Evolutionary conservation across 1,140 invertebrate species (phyloP), one percentile per base, ranked within the genome.

Genomic region (Cotesia typhae): DNA sequence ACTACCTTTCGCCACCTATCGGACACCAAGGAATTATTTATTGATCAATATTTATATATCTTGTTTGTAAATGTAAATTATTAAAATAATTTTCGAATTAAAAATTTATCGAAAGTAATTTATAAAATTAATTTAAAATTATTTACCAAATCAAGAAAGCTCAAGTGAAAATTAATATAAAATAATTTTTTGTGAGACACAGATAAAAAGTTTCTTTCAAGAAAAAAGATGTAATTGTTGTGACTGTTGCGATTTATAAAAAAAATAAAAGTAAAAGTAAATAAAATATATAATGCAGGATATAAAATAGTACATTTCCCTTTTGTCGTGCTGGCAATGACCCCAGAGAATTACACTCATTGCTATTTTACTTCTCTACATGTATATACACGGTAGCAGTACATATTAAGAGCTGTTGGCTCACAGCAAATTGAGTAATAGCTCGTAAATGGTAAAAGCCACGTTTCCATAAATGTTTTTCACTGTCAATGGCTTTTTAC

Each of bases 381-480:
- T 14, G n/a, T 57, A 57, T 14, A 57, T 57, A 20, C n/a, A 61
- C 41, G 6, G 10, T 17, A 17, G 17, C 17, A 17, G 41, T 47
- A 47, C 41, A 47, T 47, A 47, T 47, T 47, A 47, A 47, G 41
- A 47, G 41, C 6, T 47, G 59, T 60, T 60, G 52, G 77, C 68
- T 68, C 74, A 57, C 69, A 72, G 80, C 78, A 78, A 78, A 84
- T 86, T 85, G 81, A 85, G 83, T 82, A 86, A 86, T 85, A 41
- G 76, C 78, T 84, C 80, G 80, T 84, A 85, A 86, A 85, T 85
- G 83, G 82, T 82, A 74, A 28, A 82, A 14, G 80, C 78, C 81
- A 81, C 78, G 83, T 84, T 84, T 84, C 84, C 81, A 82, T 85
- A 82, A 84, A 76, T 73, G 82, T 74, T 84, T 85, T 85, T 86